Evolutionary conservation across 2,113 vertebrate species (phyloP).

Genomic region (Cranoglanis bouderius): DNA sequence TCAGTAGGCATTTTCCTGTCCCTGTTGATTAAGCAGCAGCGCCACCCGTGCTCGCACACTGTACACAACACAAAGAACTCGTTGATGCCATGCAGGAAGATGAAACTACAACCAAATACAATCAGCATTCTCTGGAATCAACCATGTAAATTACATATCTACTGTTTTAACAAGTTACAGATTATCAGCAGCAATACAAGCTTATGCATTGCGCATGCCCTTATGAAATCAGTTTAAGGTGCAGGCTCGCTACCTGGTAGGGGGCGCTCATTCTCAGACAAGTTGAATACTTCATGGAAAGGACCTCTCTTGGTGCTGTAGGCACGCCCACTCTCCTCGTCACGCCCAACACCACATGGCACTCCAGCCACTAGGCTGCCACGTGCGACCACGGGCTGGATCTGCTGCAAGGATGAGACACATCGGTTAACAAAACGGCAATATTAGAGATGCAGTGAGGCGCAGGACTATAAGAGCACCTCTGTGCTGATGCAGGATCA

Average conservation of each 20-base stretch:
- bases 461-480: not conserved
- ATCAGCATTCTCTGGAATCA: not conserved
- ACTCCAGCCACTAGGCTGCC: constrained; percentile 69
- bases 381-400: constrained; percentile 71
- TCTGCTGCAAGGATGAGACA: constrained; percentile 73
- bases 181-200: not conserved
- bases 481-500: constrained; percentile 25
- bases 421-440: not conserved
- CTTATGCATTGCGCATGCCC: not conserved
- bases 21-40: constrained; percentile 95
- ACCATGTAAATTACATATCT: not conserved
- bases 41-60: constrained; percentile 95
- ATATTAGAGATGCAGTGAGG: not conserved
- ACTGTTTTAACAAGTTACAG: not conserved
- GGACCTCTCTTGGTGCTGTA: constrained; percentile 87
- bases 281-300: constrained; percentile 92
- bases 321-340: constrained; percentile 84
- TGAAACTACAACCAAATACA: not conserved
- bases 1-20: constrained; percentile 94
- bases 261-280: constrained; percentile 90
- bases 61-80: constrained; percentile 28
- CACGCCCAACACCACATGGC: constrained; percentile 73
- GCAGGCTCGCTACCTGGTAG: constrained; percentile 76
- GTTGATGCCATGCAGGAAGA: not conserved
- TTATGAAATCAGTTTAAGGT: not conserved